A percentile compares a stretch with the other conserved stretches of the same genome.
These are phyloP conservation scores for Griposia aprilina DNA, from an alignment of 2,888 invertebrate genomes.

Conservation along the genomic window DNA sequence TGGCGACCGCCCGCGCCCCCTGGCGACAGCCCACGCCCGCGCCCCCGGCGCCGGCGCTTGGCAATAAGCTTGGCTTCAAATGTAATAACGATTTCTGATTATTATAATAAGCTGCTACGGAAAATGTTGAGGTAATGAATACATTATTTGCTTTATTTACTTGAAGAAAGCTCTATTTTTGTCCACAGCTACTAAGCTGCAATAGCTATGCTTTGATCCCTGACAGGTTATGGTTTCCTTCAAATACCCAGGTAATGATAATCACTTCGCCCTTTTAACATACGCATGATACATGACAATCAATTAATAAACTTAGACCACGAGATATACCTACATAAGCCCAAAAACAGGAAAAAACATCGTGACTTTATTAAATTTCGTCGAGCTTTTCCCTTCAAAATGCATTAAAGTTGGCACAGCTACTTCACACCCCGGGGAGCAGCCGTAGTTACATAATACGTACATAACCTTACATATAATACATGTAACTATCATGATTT, in stretches of 20 bases:
- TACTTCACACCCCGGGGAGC: slow-evolving; percentile 13
- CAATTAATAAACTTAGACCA: background rate
- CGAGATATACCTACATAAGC: background rate
- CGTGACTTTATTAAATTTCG: slow-evolving; percentile 12
- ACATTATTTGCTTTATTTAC: slow-evolving; percentile 16
- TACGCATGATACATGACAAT: background rate
- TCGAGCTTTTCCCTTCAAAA: slow-evolving; percentile 12
- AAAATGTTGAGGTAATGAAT: slow-evolving; percentile 35
- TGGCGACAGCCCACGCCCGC: background rate
- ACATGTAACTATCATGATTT: slow-evolving; percentile 14
- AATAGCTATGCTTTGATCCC: background rate
- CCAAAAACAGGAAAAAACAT: background rate
- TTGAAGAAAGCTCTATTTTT: background rate
- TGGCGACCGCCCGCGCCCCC: background rate
- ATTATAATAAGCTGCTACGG: slow-evolving; percentile 41
- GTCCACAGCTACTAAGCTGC: background rate
- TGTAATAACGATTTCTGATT: slow-evolving; percentile 46
- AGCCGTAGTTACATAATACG: slow-evolving; percentile 19
- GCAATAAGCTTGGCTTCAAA: slow-evolving; percentile 24
- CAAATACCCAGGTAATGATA: background rate
- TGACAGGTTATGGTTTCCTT: background rate
- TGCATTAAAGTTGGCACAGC: slow-evolving; percentile 24
- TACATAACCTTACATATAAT: slow-evolving; percentile 6
- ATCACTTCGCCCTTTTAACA: background rate
- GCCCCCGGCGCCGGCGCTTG: background rate